Evolutionary conservation across 2,113 vertebrate genomes (phyloP).

Genomic region (Meles meles): DNA sequence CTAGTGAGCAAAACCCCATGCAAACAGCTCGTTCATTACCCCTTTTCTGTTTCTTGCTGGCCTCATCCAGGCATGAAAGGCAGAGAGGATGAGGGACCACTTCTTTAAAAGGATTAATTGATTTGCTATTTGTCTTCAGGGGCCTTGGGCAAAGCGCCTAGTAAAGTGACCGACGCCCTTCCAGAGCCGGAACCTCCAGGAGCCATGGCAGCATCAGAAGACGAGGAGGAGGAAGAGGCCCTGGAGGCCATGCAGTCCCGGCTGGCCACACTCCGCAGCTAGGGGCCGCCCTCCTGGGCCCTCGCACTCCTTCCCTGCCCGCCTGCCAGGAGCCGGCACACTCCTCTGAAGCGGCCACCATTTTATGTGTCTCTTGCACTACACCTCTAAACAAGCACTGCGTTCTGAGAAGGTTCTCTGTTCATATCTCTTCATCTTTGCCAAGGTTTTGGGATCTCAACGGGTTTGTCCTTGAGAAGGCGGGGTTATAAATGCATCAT

Average conservation of each 20-base stretch:
- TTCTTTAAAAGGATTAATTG: background rate
- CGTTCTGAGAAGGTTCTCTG: constrained; percentile 66
- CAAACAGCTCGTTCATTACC: background rate
- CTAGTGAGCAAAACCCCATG: background rate
- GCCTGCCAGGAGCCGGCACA: background rate
- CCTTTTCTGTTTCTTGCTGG: background rate
- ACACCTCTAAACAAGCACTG: constrained; percentile 57
- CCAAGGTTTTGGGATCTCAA: background rate
- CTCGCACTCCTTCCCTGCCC: background rate
- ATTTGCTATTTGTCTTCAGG: constrained; percentile 80
- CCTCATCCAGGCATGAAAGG: background rate
- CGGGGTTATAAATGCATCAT: constrained; percentile 12
- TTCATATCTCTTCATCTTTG: constrained; percentile 27
- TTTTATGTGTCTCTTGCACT: constrained; percentile 75
- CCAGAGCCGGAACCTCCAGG: constrained; percentile 86
- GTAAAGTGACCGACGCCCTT: constrained; percentile 94
- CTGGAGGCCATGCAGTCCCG: constrained; percentile 97
- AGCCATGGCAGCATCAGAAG: constrained; percentile 86
- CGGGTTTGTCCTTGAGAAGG: constrained; percentile 33
- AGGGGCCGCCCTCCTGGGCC: constrained; percentile 51
- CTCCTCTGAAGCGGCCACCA: constrained; percentile 30
- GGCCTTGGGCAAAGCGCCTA: constrained; percentile 96
- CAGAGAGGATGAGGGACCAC: background rate
- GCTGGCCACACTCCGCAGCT: constrained; percentile 94
- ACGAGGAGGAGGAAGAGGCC: constrained; percentile 94